These are phyloP conservation scores for Rhabdomys dilectus DNA, from an alignment of 2,113 vertebrate genomes.

Conservation along the genomic window DNA sequence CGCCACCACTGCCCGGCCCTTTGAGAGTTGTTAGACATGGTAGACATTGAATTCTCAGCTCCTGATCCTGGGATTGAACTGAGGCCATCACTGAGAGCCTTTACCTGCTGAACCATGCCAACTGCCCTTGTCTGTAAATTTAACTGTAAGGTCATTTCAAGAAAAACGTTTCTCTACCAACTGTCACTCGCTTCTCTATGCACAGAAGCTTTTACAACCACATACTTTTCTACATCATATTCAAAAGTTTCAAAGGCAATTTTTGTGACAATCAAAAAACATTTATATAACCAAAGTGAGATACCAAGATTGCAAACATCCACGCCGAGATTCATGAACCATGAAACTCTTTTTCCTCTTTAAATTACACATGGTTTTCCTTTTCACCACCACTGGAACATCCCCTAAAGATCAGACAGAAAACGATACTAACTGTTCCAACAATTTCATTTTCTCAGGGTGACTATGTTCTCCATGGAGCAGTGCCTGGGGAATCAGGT, in stretches of 20 bases:
- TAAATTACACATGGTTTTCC: slow-evolving; percentile 10
- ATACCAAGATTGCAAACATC: slow-evolving; percentile 44
- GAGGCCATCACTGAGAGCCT: background rate
- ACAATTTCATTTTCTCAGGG: slow-evolving; percentile 42
- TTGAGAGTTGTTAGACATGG: background rate
- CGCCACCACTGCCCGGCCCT: too few relatives aligned
- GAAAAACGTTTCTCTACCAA: slow-evolving; percentile 17
- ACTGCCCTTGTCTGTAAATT: background rate
- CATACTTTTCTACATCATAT: background rate
- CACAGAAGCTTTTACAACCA: slow-evolving; percentile 23
- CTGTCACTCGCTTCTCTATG: background rate
- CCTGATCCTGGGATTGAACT: background rate
- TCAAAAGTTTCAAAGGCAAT: slow-evolving; percentile 52
- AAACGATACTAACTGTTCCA: slow-evolving; percentile 59
- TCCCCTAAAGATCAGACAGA: background rate
- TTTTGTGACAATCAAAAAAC: slow-evolving; percentile 33
- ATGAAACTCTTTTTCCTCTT: slow-evolving; percentile 52
- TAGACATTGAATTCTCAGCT: background rate
- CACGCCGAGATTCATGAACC: slow-evolving; percentile 9
- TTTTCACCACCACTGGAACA: background rate
- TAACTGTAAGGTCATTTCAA: slow-evolving; percentile 22
- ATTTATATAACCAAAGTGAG: slow-evolving; percentile 41
- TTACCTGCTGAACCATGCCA: background rate
- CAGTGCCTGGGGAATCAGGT: slow-evolving; percentile 37
- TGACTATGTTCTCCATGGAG: slow-evolving; percentile 50